A percentile compares a stretch with the other conserved stretches of the same genome.
Evolutionary conservation across 2,113 vertebrate genomes (phyloP).

Genomic region (Mesembrinibis cayennensis): DNA sequence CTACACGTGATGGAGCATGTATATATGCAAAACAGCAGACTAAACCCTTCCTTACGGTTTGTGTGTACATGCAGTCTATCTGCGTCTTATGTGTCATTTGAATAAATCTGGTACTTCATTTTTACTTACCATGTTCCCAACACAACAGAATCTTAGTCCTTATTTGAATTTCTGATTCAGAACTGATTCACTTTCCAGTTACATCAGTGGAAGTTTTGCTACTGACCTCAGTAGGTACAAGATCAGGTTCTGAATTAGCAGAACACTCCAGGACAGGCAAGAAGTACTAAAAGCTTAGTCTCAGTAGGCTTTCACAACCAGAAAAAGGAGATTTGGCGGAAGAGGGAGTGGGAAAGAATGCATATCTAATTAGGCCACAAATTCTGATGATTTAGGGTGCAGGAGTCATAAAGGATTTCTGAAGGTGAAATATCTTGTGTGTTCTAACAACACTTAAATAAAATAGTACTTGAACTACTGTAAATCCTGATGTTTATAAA

Average conservation of each 20-base stretch:
- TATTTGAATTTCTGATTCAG: not conserved
- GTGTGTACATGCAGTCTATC: not conserved
- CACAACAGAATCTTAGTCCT: not conserved
- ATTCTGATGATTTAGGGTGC: not conserved
- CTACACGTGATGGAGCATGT: not conserved
- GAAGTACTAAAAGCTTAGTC: not conserved
- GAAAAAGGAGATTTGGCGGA: not conserved
- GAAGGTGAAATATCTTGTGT: not conserved
- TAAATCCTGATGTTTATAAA: not conserved
- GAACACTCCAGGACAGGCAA: not conserved
- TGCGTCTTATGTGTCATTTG: not conserved
- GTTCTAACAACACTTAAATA: not conserved
- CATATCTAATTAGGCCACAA: not conserved
- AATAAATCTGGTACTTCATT: not conserved
- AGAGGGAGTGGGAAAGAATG: not conserved
- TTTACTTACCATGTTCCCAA: not conserved
- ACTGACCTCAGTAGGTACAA: not conserved
- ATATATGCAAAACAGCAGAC: not conserved
- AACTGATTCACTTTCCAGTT: not conserved
- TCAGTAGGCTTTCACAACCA: not conserved
- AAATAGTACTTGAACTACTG: not conserved
- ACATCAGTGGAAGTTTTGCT: not conserved
- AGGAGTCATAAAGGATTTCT: not conserved
- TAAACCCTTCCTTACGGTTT: not conserved
- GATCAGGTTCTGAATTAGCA: not conserved